Conservation (phyloP, 2,113 vertebrate genomes). For the Casuarius casuarius region DNA sequence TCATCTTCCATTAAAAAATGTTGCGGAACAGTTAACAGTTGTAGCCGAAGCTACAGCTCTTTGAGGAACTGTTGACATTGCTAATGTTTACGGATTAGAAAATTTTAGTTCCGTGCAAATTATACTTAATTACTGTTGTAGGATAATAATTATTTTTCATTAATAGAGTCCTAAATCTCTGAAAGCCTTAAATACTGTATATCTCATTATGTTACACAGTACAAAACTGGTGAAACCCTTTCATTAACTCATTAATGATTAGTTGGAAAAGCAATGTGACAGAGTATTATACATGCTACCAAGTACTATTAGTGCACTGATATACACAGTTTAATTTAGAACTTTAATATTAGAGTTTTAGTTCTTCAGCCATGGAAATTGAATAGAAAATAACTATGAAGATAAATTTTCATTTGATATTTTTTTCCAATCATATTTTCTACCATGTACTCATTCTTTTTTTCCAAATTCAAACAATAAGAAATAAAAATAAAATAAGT, state of each 20-base stretch:
- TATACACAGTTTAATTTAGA: conserved; percentile 68
- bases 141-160: conserved; percentile 75
- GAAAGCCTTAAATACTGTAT: conserved; percentile 69
- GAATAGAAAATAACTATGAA: conserved; percentile 55
- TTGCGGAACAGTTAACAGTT: conserved; percentile 23
- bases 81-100: conserved; percentile 69
- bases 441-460: background rate
- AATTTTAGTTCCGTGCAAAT: conserved; percentile 65
- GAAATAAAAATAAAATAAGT: background rate
- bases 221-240: conserved; percentile 62
- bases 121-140: conserved; percentile 69
- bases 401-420: conserved; percentile 46
- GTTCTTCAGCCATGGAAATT: conserved; percentile 67
- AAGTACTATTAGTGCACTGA: conserved; percentile 57
- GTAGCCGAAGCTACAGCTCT: background rate
- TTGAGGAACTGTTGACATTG: conserved; percentile 60
- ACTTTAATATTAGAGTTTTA: conserved; percentile 62
- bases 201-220: conserved; percentile 66
- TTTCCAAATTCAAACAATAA: background rate
- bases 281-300: conserved; percentile 64
- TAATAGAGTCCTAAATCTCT: conserved; percentile 70
- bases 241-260: conserved; percentile 70
- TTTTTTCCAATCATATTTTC: background rate
- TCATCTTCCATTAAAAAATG: background rate
- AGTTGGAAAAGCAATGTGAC: conserved; percentile 64